Evolutionary conservation across 2,797 vertebrate genomes (phyloP), one percentile per base, ranked within the genome.

Genomic region (Cottoperca gobio): DNA sequence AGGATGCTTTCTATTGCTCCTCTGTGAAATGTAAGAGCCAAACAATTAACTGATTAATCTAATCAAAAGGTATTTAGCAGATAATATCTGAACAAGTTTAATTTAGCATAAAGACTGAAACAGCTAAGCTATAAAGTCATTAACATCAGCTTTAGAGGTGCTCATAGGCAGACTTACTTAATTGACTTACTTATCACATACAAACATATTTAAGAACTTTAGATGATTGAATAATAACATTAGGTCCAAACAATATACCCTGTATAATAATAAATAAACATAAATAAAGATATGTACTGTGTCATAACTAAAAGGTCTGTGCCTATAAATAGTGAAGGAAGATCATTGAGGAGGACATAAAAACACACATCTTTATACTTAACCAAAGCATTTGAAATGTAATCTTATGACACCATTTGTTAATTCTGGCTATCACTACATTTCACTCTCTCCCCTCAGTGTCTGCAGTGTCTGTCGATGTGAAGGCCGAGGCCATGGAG

Each of bases 401-500:
- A 21, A 1, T 23, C 12, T 37, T 2, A n/a, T 6, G 2, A 13
- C 49, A 53, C 8, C 2, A 31, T 33, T 11, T 12, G 16, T 55
- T 19, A 42, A 52, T 71, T 72, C 50, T 71, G 35, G 42, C 64
- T 55, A 37, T 39, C 37, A 13, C 7, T 64, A 35, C 7, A 28
- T 54, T 69, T 46, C 14, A 13, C 13, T 54, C 10, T 48, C 33
- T 37, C 52, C 35, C 21, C 17, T 46, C 78, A 90, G 86, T 62
- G 43, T 45, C 73, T 33, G 82, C 85, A 7, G 70, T 73, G 58
- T 87, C 86, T 57, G 78, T 76, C 48, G 91, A 90, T 54, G 88
- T 86, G 65, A 91, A 88, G 53, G 65, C 72, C 3, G 86, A 81
- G 33, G 89, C 73, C 54, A 63, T 78, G 69, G 64, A 76, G 26